Percentiles rank a stretch among this genome's conserved stretches.
Conservation (phyloP, 1,140 invertebrate genomes). For the Samia ricini region DNA sequence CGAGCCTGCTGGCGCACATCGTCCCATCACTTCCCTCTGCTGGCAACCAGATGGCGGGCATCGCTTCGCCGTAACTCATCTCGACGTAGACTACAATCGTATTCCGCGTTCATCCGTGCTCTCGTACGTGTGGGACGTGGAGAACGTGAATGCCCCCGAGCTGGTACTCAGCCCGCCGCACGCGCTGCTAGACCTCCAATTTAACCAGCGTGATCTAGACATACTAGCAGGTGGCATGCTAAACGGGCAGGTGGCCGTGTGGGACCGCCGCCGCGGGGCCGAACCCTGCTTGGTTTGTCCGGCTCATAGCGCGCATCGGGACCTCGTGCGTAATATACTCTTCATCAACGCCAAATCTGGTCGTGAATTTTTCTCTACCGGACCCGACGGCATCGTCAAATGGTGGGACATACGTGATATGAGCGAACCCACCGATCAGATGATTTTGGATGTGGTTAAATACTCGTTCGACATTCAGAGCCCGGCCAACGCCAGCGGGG, state of each 20-base stretch:
- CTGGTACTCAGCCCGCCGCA: conserved; percentile 83
- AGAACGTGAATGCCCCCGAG: conserved; percentile 92
- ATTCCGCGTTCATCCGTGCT: conserved; percentile 63
- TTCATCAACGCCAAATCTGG: conserved; percentile 92
- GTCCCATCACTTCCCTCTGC: conserved; percentile 89
- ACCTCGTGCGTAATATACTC: conserved; percentile 85
- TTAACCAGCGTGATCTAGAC: conserved; percentile 92
- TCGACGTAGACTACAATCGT: conserved; percentile 87
- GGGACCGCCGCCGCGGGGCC: conserved; percentile 86
- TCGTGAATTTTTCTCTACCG: conserved; percentile 91
- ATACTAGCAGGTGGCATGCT: conserved; percentile 77
- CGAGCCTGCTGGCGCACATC: conserved; percentile 40
- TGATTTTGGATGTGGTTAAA: conserved; percentile 89
- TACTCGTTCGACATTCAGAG: conserved; percentile 81
- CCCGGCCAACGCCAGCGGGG: conserved; percentile 84
- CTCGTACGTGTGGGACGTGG: conserved; percentile 96
- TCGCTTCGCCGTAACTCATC: conserved; percentile 91
- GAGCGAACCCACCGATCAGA: conserved; percentile 85
- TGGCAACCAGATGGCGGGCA: conserved; percentile 93
- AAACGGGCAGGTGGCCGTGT: conserved; percentile 81
- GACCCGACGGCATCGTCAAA: conserved; percentile 91
- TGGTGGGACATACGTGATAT: conserved; percentile 94
- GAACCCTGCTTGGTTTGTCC: conserved; percentile 80
- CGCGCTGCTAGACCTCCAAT: conserved; percentile 89
- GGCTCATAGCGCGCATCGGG: conserved; percentile 85